Evolutionary conservation across 2,888 invertebrate genomes (phyloP).

Genomic region (Baronia brevicornis): DNA sequence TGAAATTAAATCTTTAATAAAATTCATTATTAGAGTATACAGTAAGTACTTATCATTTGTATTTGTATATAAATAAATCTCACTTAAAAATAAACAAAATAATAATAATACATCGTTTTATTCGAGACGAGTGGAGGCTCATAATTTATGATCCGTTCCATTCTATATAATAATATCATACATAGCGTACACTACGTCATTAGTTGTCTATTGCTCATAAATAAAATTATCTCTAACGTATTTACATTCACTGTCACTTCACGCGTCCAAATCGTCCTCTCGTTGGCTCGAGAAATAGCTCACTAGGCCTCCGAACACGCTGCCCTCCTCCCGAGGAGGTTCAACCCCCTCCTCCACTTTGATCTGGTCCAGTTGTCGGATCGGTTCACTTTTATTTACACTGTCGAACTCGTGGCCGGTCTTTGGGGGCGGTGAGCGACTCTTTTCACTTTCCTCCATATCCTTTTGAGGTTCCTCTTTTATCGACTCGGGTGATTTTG

Average conservation of each 20-base stretch:
- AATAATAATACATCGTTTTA: slow-evolving; percentile 68
- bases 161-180: slow-evolving; percentile 51
- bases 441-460: slow-evolving; percentile 7
- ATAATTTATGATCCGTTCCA: slow-evolving; percentile 38
- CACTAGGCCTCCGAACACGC: slow-evolving; percentile 92
- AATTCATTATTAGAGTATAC: slow-evolving; percentile 72
- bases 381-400: slow-evolving; percentile 17
- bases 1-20: slow-evolving; percentile 62
- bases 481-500: slow-evolving; percentile 13
- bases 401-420: slow-evolving; percentile 22
- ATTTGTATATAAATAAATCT: slow-evolving; percentile 72
- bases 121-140: slow-evolving; percentile 71
- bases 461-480: slow-evolving; percentile 13
- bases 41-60: slow-evolving; percentile 68
- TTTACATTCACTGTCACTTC: slow-evolving; percentile 29
- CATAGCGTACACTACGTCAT: slow-evolving; percentile 32
- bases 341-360: slow-evolving; percentile 13
- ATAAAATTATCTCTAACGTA: slow-evolving; percentile 48
- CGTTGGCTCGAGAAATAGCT: slow-evolving; percentile 94
- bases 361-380: slow-evolving; percentile 11
- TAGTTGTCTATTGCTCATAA: slow-evolving; percentile 31
- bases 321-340: slow-evolving; percentile 73
- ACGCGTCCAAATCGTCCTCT: slow-evolving; percentile 88
- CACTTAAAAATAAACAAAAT: slow-evolving; percentile 65
- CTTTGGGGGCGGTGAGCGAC: slow-evolving; percentile 20